phyloP scores from a whole-genome alignment of 1,140 invertebrate species.

The Bombus confusus region DNA sequence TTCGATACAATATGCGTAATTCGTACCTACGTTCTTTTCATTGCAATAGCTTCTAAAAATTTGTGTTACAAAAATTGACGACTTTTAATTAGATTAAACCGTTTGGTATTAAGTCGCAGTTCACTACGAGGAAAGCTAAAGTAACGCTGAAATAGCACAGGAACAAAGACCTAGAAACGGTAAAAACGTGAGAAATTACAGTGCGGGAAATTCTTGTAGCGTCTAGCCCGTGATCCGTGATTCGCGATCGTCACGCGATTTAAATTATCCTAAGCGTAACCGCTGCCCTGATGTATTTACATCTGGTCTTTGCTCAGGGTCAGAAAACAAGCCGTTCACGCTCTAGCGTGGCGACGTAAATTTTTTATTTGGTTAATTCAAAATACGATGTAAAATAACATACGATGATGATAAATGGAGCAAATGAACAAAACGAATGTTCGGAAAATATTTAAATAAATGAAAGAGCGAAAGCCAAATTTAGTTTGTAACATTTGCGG shows the following conservation, averaged over 20 bases:
- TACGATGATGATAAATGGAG: too few species aligned
- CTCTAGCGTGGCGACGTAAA: background rate
- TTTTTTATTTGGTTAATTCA: conserved; percentile 19
- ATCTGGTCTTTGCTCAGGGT: conserved; percentile 1
- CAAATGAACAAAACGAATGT: background rate
- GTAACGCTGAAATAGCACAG: background rate
- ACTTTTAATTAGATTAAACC: background rate
- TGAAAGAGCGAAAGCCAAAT: background rate
- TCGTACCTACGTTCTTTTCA: background rate
- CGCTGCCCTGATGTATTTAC: background rate
- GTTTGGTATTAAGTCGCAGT: background rate
- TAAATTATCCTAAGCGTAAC: conserved; percentile 10
- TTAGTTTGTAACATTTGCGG: background rate
- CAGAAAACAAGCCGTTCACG: conserved; percentile 7
- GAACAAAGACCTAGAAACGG: background rate
- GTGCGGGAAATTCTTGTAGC: conserved; percentile 9
- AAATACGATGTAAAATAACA: background rate
- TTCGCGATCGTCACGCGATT: background rate
- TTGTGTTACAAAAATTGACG: background rate
- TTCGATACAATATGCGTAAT: background rate
- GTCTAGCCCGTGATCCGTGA: conserved; percentile 4
- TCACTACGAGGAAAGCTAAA: background rate
- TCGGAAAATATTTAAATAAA: background rate
- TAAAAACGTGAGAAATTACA: background rate
- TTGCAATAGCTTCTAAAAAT: background rate